Base-by-base conservation (phyloP, 2,113 vertebrate genomes). In the Spea bombifrons region DNA sequence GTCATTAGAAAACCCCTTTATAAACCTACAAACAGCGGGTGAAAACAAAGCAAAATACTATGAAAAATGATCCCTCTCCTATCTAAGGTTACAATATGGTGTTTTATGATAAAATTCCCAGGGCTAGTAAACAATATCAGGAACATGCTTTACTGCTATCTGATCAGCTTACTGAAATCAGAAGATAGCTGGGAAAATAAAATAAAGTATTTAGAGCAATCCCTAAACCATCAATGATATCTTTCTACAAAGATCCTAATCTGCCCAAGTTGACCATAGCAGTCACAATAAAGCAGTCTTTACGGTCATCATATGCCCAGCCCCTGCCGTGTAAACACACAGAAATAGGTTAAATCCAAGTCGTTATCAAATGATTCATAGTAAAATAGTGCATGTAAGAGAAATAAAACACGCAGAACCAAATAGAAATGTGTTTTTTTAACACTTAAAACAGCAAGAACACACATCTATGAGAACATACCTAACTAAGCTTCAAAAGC, bases 161-260 rank as follows among this genome's bases (percentile, higher is more conserved):
- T 4, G 10, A 30, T 83, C 76, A 83, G 0, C 47, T 76, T 76
- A 75, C 86, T 84, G 82, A 83, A 87, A 83, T 67, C 49, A 55
- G 70, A 57, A 79, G 81, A 59, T 9, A 45, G 75, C 83, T 80
- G 78, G 66, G 66, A 12, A 15, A 44, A 68, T 13, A 72, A 83
- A 77, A 73, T 81, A 82, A 82, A 83, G 30, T 75, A 83, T 76
- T 85, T 82, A 85, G 7, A 67, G 80, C 81, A 76, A 75, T 78
- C 72, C 75, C 72, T 71, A 75, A 66, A 77, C 67, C 12, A 17
- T 74, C 64, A 75, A 77, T 81, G 75, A 72, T 59, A 57, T 85
- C 81, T 71, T 84, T 82, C 76, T 83, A 68, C 77, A 84, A 84
- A 71, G 82, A 77, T 84, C 75, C 83, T 81, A 86, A 77, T 70